Base-by-base conservation (phyloP, 2,888 invertebrate species). In the Sinotaia quadrata region DNA sequence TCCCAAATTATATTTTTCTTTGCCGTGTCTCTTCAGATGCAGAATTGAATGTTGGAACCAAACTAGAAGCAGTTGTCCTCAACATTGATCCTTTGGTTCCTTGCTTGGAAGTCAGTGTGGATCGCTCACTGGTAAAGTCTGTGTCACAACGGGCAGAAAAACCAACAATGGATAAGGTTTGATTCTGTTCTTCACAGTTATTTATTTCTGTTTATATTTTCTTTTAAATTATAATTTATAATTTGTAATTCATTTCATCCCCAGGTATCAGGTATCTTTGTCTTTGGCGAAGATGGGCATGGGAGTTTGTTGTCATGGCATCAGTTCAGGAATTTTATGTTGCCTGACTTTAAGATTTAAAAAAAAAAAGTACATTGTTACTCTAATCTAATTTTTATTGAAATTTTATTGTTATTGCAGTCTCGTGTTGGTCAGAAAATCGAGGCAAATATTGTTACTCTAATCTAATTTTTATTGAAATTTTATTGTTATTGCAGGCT, bases 91-190 rank as follows among this genome's bases (percentile, higher is more conserved):
- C 75, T 8, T 51, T 60, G 15, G 69, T 73, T 2, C 68, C 71
- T 8, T 80, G 80, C 73, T 62, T 82, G 12, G 83, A 83, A 58
- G 65, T 84, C 21, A 75, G 79, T 3, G 36, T 81, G 7, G 66
- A 73, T 37, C 61, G 49, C 51, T 68, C 73, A 2, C 62, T 81
- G 21, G 71, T 83, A 7, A 58, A 60, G 34, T 36, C 59, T 31
- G 68, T 73, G 21, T 52, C 51, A 1, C 51, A 34, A 12, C 60
- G 65, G 10, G 65, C 44, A 71, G 70, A 68, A 70, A 72, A 41
- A 67, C 31, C 66, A 15, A 54, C 34, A 4, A 60, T 56, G 60
- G 67, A 44, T 63, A 56, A 33, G 41, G 57, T n/a, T 57, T 21
- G 47, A 21, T 8, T 41, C 41, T 41, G n/a, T 41, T 41, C 41